Evolutionary conservation across 2,888 invertebrate genomes (phyloP), one percentile per base, ranked within the genome.

Genomic region (Leucoma salicis): DNA sequence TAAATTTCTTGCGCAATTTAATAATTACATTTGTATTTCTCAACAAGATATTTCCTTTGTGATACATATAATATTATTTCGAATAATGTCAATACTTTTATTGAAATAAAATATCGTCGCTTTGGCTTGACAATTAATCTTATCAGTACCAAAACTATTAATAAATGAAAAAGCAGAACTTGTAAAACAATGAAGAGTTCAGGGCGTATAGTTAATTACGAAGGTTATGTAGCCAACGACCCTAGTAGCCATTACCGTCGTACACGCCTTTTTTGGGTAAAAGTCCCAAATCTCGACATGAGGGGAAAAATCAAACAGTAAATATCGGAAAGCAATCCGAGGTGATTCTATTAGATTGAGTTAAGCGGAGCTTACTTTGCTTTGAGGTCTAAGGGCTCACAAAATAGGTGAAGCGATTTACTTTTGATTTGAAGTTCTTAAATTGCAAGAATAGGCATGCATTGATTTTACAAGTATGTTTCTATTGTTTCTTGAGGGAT

Each of bases 311-410:
- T 82, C 83, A 78, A 80, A 80, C 79, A 74, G 86, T 87, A 86
- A 85, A 86, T 89, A 89, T 88, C 78, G 86, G 83, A 85, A 86
- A 87, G 80, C 81, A 80, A 86, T 85, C 82, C 69, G 71, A 79
- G 74, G 82, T 84, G 81, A 87, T 90, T 88, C 85, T 83, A 85
- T 87, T 88, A 85, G 79, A 78, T 80, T 82, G 77, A 84, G 78
- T 80, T 76, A 82, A 84, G 71, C 70, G 66, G 56, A 64, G 65
- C 65, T 75, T 74, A 75, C 74, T 70, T 71, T 66, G 58, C 73
- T 70, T 68, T 71, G 64, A 74, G 70, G 69, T 72, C 66, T 72
- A 60, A 60, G 62, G 70, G 56, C 53, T 67, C 57, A 57, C 46
- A 54, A 55, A 70, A 70, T 66, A 58, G 64, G 40, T 53, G 34